Evolutionary conservation across 2,888 invertebrate species (phyloP).

Genomic region (Atrina japonica): DNA sequence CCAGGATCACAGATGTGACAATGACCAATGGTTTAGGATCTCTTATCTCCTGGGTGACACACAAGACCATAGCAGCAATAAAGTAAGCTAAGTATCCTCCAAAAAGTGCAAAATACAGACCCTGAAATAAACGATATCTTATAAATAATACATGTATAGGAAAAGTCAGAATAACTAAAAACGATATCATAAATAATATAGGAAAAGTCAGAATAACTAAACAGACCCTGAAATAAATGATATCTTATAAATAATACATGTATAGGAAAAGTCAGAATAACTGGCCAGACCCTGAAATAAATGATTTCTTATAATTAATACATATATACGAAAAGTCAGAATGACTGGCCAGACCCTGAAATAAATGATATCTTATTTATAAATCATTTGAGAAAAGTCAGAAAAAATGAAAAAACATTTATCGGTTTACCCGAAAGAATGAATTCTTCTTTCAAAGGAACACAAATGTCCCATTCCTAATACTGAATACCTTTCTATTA

Average conservation of each 20-base stretch:
- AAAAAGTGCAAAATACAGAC: constrained; percentile 33
- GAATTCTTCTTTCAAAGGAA: no score
- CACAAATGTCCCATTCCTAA: no score
- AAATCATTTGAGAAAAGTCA: not conserved
- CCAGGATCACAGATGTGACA: constrained; percentile 50
- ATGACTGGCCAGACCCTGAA: constrained; percentile 52
- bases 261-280: not conserved
- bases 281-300: not conserved
- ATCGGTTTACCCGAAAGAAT: no score
- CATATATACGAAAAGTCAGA: not conserved
- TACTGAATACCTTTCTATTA: no score
- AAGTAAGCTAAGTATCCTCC: constrained; percentile 58
- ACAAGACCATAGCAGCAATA: constrained; percentile 56
- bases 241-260: no score
- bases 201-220: no score
- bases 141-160: not conserved
- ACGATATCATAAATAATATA: not conserved
- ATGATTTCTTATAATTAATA: no score
- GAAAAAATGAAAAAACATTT: no score
- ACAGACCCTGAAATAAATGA: constrained; percentile 45
- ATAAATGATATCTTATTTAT: constrained; percentile 20
- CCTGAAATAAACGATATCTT: constrained; percentile 47
- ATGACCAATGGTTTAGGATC: constrained; percentile 57
- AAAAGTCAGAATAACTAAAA: not conserved
- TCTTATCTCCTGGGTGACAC: constrained; percentile 41